These are phyloP conservation scores for Numenius phaeopus DNA, from an alignment of 2,797 vertebrate genomes.

Conservation along the genomic window DNA sequence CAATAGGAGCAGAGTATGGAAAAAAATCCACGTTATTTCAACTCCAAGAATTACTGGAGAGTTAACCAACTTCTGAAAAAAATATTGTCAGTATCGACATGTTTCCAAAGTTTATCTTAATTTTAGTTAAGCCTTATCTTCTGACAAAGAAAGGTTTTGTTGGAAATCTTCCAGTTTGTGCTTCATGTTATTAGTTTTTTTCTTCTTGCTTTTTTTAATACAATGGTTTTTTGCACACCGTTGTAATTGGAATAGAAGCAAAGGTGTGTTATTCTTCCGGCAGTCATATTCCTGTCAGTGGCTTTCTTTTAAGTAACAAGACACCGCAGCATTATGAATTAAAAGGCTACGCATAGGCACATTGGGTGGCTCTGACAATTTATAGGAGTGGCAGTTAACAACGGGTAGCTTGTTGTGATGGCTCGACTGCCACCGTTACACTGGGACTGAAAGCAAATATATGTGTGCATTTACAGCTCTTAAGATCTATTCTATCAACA, in stretches of 20 bases:
- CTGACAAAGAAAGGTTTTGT: not conserved
- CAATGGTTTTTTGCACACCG: accelerated
- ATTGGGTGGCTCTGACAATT: constrained; percentile 46
- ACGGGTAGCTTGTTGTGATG: constrained; percentile 13
- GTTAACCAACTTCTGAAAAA: constrained; percentile 16
- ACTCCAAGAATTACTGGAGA: not conserved
- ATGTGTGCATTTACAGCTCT: not conserved
- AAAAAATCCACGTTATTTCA: not conserved
- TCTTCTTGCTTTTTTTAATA: not conserved
- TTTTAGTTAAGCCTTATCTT: constrained; percentile 24
- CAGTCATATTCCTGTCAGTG: not conserved
- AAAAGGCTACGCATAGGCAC: constrained; percentile 58
- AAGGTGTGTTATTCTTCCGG: not conserved
- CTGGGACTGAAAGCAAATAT: not conserved
- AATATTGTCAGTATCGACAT: not conserved
- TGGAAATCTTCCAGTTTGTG: not conserved
- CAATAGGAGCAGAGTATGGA: not conserved
- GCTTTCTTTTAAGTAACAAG: constrained; percentile 32
- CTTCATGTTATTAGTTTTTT: not conserved
- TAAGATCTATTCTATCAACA: not conserved
- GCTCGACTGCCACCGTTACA: not conserved
- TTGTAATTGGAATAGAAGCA: not conserved
- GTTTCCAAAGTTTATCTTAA: not conserved
- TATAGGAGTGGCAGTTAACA: constrained; percentile 20
- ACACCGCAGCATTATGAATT: constrained; percentile 45